These are phyloP conservation scores for Paedocypris sp. DNA, from an alignment of 2,113 vertebrate genomes.

Conservation along the genomic window DNA sequence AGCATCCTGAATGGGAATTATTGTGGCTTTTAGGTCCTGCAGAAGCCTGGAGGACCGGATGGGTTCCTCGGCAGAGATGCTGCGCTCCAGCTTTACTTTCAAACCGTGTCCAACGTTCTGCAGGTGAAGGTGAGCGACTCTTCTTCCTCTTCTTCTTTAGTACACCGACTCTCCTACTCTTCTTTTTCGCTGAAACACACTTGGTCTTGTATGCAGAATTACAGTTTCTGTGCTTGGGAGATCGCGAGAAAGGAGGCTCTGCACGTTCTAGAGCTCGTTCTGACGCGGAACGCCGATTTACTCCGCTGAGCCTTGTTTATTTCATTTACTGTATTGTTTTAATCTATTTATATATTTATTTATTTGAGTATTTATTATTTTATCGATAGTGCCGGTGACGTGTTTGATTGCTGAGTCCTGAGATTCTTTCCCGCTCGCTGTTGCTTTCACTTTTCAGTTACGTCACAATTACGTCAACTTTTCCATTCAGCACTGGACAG, in stretches of 20 bases:
- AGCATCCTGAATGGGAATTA: not conserved
- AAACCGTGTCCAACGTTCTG: constrained; percentile 1
- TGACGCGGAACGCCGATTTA: constrained; percentile 7
- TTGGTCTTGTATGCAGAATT: constrained; percentile 16
- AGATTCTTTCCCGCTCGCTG: not conserved
- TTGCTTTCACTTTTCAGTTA: not conserved
- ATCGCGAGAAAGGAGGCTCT: constrained; percentile 15
- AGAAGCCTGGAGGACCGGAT: not conserved
- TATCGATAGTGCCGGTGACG: no score
- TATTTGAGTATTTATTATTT: not conserved
- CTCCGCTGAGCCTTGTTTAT: not conserved
- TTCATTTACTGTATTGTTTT: not conserved
- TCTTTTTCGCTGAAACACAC: not conserved
- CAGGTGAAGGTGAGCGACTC: constrained; percentile 24
- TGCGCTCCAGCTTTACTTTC: constrained; percentile 16
- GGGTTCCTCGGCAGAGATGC: constrained; percentile 3
- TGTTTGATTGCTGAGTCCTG: no score
- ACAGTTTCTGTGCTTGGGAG: constrained; percentile 28
- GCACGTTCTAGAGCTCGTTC: constrained; percentile 11
- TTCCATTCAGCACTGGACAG: constrained; percentile 14
- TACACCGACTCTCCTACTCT: no score
- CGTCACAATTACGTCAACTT: not conserved
- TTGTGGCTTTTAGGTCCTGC: constrained; percentile 4
- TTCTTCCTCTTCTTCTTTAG: not conserved
- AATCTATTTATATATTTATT: not conserved